Conservation (phyloP, 2,888 invertebrate species). For the Lochmaea crataegi region DNA sequence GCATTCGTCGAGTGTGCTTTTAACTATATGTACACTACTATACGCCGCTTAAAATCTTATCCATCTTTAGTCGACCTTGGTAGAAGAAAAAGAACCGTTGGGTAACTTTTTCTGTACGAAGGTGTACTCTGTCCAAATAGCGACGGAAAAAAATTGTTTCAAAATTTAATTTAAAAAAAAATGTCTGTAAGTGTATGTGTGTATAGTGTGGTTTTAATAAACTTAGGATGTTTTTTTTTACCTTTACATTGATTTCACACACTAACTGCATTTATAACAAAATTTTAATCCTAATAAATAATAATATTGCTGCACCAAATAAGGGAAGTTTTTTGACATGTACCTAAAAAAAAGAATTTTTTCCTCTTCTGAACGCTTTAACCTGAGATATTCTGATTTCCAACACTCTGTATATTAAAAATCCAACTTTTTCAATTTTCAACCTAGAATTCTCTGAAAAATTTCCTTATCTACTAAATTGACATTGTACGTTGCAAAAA, state of each 20-base stretch:
- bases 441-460: too few species aligned
- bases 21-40: slow-evolving; percentile 60
- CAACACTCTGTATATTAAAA: too few species aligned
- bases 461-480: too few species aligned
- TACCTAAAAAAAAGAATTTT: too few species aligned
- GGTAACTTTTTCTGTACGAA: background rate
- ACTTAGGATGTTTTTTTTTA: slow-evolving; percentile 26
- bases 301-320: too few species aligned
- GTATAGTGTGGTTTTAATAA: slow-evolving; percentile 19
- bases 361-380: too few species aligned
- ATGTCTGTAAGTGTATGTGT: slow-evolving; percentile 3
- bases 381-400: too few species aligned
- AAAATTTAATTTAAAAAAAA: slow-evolving; percentile 3
- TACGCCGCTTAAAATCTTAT: slow-evolving; percentile 55
- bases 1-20: slow-evolving; percentile 54
- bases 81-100: background rate
- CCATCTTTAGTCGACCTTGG: slow-evolving; percentile 48
- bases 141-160: slow-evolving; percentile 14
- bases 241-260: slow-evolving; percentile 26
- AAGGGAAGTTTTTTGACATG: too few species aligned
- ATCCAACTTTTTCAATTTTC: too few species aligned
- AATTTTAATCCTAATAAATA: background rate
- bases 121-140: slow-evolving; percentile 20
- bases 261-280: background rate
- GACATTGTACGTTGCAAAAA: too few species aligned